A percentile compares a stretch with the other conserved stretches of the same genome.
Evolutionary conservation across 1,140 invertebrate species (phyloP).

Genomic region (Dufourea novaeangliae): DNA sequence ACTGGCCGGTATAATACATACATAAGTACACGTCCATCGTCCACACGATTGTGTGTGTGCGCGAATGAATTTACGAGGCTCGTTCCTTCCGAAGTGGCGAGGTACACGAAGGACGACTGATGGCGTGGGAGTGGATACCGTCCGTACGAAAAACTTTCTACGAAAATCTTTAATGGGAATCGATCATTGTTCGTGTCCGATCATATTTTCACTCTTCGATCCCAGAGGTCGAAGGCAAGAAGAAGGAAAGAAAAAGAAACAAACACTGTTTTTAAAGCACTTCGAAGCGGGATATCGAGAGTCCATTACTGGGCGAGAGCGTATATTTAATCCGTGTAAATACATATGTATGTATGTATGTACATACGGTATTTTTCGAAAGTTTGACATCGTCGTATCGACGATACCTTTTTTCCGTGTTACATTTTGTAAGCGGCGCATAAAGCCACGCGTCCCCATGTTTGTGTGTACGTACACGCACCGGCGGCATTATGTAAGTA

Average conservation of each 20-base stretch:
- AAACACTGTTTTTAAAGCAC: not conserved
- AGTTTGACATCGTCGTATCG: constrained; percentile 26
- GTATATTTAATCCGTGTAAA: not conserved
- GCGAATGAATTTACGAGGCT: constrained; percentile 44
- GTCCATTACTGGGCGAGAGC: constrained; percentile 2
- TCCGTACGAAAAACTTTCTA: constrained; percentile 32
- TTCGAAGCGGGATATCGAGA: not conserved
- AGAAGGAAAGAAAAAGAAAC: too few species aligned
- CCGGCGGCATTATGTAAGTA: constrained; percentile 60
- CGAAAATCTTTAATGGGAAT: constrained; percentile 24
- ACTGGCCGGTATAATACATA: constrained; percentile 45
- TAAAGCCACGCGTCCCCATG: constrained; percentile 17
- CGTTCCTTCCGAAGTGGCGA: constrained; percentile 53
- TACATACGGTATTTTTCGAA: constrained; percentile 24
- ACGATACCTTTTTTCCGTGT: constrained; percentile 22
- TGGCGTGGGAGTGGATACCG: constrained; percentile 9
- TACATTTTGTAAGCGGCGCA: constrained; percentile 6
- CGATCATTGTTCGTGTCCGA: constrained; percentile 23
- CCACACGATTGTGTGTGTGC: too few species aligned
- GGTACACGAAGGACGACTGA: constrained; percentile 48
- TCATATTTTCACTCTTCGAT: not conserved
- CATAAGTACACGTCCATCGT: too few species aligned
- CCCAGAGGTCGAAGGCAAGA: not conserved
- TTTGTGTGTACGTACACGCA: constrained; percentile 36
- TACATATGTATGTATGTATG: too few species aligned